Base-by-base conservation (phyloP, 1,140 invertebrate genomes). In the Magallana gigas region DNA sequence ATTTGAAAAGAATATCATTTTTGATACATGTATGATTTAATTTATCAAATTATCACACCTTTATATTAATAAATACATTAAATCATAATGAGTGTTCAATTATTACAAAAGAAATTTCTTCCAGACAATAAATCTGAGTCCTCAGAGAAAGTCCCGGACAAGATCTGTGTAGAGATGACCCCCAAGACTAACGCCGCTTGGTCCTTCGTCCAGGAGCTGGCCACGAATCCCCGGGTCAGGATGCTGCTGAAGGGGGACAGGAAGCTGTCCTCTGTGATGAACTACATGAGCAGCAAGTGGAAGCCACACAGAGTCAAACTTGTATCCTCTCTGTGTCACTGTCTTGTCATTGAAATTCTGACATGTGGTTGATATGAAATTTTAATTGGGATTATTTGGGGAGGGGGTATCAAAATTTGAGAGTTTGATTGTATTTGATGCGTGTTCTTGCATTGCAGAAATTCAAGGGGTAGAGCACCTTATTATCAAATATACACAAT, bases 141-240 rank as follows among this genome's bases (percentile, higher is more conserved):
- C 92, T 96, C 97, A 83, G 95, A 97, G 57, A 97, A 97, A 92
- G 94, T 99, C 80, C 98, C 98, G 18, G 95, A 96, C 60, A 97
- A 97, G 93, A 96, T 98, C 16, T 96, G 96, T 36, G 96, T 99
- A 57, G 96, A 97, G 94, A 94, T 99, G 60, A 95, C 96, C 81
- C 98, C 98, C 9, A 96, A 96, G 87, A 96, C 96, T 88, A 97
- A 97, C 94, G 95, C 96, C 90, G 96, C 97, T 23, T 99, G 98
- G 97, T 95, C 97, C 88, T 96, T 96, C 89, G 98, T 99, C 12
- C 98, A 99, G 93, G 96, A 96, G 8, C 93, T 97, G 62, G 97
- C 98, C 0, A 98, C 99, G 95, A 99, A 99, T 96, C 98, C 98
- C n/a, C 96, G 98, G 88, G 95, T 98, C 7, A 96, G 96, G 57